Evolutionary conservation across 2,113 vertebrate genomes (phyloP).

Genomic region (Elanus axillaris): DNA sequence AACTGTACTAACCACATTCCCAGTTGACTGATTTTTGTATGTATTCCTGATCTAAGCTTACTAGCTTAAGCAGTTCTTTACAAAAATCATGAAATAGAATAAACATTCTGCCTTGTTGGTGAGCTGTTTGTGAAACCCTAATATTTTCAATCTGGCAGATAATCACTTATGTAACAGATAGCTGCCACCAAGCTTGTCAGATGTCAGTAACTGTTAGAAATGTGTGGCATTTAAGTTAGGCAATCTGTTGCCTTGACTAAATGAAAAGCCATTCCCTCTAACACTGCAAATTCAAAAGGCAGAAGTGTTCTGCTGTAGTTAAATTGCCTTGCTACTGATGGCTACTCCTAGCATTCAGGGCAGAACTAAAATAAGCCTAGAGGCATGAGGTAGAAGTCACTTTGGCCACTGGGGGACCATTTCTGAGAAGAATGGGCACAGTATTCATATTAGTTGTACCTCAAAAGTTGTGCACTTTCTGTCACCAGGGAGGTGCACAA

Average conservation of each 20-base stretch:
- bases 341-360: neutral
- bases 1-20: neutral
- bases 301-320: neutral
- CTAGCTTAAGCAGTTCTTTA: neutral
- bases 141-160: neutral
- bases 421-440: neutral
- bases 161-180: neutral
- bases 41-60: neutral
- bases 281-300: neutral
- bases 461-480: neutral
- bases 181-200: neutral
- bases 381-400: neutral
- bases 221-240: neutral
- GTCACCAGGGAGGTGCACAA: neutral
- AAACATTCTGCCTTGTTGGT: neutral
- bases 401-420: neutral
- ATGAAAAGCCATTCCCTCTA: neutral
- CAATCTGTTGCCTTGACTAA: neutral
- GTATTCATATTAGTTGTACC: neutral
- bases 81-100: neutral
- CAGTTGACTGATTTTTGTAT: neutral
- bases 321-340: neutral
- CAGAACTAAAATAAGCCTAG: neutral
- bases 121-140: neutral
- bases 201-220: neutral